Conservation (phyloP, 2,797 vertebrate species). For the Graptemys geographica region DNA sequence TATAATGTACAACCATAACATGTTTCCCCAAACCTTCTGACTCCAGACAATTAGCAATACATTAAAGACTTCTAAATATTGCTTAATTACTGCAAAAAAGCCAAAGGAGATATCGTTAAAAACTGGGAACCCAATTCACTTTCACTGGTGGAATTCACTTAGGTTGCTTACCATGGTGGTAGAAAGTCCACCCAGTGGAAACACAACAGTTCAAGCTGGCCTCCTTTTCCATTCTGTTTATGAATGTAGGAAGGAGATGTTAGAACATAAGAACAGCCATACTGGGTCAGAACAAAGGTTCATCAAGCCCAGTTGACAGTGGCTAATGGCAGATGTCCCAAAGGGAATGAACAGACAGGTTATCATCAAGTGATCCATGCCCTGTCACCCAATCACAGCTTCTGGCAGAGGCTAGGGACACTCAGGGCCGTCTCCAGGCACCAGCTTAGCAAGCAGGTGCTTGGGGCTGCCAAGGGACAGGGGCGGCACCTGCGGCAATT, state of each 20-base stretch:
- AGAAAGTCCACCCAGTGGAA: not conserved
- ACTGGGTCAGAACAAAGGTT: too few relatives aligned
- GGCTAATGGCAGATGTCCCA: too few relatives aligned
- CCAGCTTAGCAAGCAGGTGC: too few relatives aligned
- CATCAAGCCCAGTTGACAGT: too few relatives aligned
- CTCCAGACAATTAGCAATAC: not conserved
- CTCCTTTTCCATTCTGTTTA: not conserved
- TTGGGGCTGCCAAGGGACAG: too few relatives aligned
- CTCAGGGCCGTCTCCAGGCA: too few relatives aligned
- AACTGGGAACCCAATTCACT: not conserved
- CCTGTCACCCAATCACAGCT: too few relatives aligned
- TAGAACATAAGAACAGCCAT: too few relatives aligned
- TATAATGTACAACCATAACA: rapidly evolving
- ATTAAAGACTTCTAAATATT: rapidly evolving
- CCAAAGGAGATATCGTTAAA: not conserved
- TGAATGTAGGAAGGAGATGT: not conserved
- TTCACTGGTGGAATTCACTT: not conserved
- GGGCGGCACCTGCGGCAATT: too few relatives aligned
- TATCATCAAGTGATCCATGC: too few relatives aligned
- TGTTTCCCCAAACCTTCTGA: not conserved
- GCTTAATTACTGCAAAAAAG: not conserved
- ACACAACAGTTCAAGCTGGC: not conserved
- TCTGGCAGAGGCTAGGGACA: too few relatives aligned
- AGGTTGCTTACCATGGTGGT: not conserved
- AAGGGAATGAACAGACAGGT: too few relatives aligned